These are phyloP conservation scores for Aporrectodea caliginosa DNA, from an alignment of 1,140 invertebrate species.

Conservation along the genomic window DNA sequence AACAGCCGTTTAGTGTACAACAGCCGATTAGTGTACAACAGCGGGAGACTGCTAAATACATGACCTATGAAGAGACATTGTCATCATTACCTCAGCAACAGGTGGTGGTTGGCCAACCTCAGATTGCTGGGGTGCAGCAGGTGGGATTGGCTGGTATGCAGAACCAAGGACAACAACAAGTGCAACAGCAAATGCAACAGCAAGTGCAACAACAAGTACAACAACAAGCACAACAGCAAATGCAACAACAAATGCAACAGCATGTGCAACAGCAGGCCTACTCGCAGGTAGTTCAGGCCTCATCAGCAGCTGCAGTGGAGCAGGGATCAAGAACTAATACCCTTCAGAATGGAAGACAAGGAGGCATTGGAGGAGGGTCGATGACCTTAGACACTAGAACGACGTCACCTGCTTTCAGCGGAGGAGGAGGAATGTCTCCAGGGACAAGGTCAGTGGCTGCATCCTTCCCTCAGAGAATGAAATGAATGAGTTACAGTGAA, in stretches of 20 bases:
- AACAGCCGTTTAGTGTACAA: background rate
- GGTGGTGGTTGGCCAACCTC: too few species aligned
- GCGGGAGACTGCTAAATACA: background rate
- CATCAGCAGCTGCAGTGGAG: background rate
- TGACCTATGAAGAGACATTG: background rate
- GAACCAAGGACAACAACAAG: background rate
- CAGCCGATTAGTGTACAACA: background rate
- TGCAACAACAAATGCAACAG: conserved; percentile 29
- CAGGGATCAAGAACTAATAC: too few species aligned
- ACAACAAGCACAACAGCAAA: conserved; percentile 22
- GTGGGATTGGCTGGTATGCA: background rate
- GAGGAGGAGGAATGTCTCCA: too few species aligned
- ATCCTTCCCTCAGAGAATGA: too few species aligned
- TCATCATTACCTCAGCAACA: background rate
- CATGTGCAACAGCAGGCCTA: conserved; percentile 7
- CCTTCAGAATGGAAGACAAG: background rate
- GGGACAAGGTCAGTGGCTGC: too few species aligned
- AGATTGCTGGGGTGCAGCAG: too few species aligned
- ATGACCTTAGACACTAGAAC: background rate
- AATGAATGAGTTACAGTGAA: too few species aligned
- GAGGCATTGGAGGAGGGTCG: background rate
- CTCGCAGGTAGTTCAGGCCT: background rate
- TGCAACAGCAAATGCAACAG: too few species aligned
- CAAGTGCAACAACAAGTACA: conserved; percentile 7
- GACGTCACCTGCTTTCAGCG: background rate